Evolutionary conservation across 2,797 vertebrate genomes (phyloP), one percentile per base, ranked within the genome.

Genomic region (Pipistrellus pipistrellus): DNA sequence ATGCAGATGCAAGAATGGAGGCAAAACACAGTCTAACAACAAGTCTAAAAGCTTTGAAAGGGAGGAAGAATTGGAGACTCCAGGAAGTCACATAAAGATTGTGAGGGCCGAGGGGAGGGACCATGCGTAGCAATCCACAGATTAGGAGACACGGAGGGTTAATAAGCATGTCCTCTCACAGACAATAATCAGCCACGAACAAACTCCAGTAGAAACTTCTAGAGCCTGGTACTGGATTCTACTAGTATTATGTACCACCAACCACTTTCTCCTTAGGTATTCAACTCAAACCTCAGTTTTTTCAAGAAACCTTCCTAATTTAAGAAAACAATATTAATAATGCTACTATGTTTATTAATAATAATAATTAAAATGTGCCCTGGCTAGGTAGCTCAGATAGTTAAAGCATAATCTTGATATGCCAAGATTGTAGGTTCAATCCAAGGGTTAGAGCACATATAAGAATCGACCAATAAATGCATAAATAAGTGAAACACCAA

Each of bases 321-420:
- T 90, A 78, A 75, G 68, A 77, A 87, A 82, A 77, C n/a, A 83
- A 53, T 46, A 68, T 72, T 46, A 64, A 8, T 38, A 80, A 27
- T 75, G 46, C 66, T 78, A 69, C 27, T 72, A 48, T 20, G 9
- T 44, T 62, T 38, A 23, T 59, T 32, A 62, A 86, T 59, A 87
- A 86, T 59, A 87, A 82, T 46, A 32, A 68, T 66, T 18, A 66
- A 68, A 35, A 68, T 20, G 8, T 35, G n/a, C n/a, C n/a, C 64
- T 68, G 64, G n/a, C 64, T 17, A 35, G n/a, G 64, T 20, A 18
- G 64, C 64, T 68, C 64, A 68, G n/a, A 35, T 32, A 32, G 64
- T 68, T 68, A 68, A 7, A 68, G 64, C 4, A 4, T 68, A 8
- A 15, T 68, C n/a, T 64, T n/a, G n/a, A 32, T 68, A 32, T 4